Evolutionary conservation across 2,797 vertebrate species (phyloP).

Genomic region (Sciurus carolinensis): DNA sequence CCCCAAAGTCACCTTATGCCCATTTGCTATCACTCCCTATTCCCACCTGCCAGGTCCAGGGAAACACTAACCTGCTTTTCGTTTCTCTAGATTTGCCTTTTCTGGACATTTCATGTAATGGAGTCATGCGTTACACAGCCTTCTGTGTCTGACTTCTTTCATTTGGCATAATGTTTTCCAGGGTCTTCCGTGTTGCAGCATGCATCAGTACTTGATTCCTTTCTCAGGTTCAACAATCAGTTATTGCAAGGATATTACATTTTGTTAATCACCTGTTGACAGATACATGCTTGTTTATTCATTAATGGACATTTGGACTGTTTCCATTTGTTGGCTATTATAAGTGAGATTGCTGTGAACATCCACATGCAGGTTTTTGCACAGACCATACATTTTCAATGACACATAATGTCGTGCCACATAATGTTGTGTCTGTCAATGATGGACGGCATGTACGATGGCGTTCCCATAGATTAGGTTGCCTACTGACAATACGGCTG

Average conservation of each 20-base stretch:
- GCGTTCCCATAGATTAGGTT: neutral
- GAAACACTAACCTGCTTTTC: neutral
- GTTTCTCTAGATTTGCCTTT: neutral
- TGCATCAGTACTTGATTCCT: neutral
- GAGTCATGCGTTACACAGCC: no score
- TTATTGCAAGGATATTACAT: neutral
- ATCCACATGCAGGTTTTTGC: neutral
- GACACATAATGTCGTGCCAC: no score
- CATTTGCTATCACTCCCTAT: neutral
- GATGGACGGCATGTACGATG: neutral
- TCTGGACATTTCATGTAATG: neutral
- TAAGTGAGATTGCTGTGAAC: neutral
- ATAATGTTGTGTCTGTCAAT: neutral
- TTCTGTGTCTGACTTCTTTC: slow-evolving; percentile 8
- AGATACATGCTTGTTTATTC: neutral
- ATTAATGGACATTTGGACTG: neutral
- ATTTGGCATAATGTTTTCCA: neutral
- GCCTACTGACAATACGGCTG: neutral
- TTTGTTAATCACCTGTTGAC: neutral
- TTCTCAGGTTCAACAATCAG: neutral
- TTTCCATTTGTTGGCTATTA: neutral
- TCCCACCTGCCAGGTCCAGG: neutral
- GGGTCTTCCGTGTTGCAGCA: neutral
- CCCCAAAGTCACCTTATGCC: neutral
- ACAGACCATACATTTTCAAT: neutral